Evolutionary conservation across 2,888 invertebrate genomes (phyloP), one percentile per base, ranked within the genome.

Genomic region (Adineta ricciae): DNA sequence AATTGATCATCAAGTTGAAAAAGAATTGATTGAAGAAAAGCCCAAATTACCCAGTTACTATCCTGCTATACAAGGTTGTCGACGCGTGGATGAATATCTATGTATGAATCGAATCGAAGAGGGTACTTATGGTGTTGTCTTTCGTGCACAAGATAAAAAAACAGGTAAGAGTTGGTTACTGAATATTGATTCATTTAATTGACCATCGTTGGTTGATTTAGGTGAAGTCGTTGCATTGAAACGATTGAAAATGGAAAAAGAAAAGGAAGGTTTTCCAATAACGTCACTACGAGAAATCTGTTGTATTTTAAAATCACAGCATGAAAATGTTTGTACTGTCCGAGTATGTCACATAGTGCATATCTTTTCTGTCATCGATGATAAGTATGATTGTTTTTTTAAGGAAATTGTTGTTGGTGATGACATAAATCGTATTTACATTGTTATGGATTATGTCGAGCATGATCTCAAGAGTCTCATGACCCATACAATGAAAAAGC

Each of bases 391-490:
- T 87, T 1, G 92, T 21, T 9, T 27, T 64, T 27, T 64, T 21
- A 11, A 97, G 87, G 99, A 99, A 92, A 98, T 99, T 88, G 99
- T 99, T 0, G 97, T 99, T 24, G 99, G 99, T 38, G 96, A 96
- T 89, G 98, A 98, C 90, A 98, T 99, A 96, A 98, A 99, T 91
- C 97, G 97, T 91, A 92, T 93, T 87, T 92, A 92, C 88, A 90
- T 92, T 86, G 99, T 99, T 0, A 99, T 99, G 99, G 99, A 99
- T 90, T 99, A 97, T 89, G 97, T 99, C 9, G 99, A 99, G 89
- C 99, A 99, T 89, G 99, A 99, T 90, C 92, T 99, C 72, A 99
- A 99, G 90, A 95, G 95, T 78, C 92, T 99, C 36, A 98, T 99
- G 96, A 97, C 99, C 90, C 84, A 86, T 56, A 96, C 96, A 0